Conservation (phyloP, 2,113 vertebrate genomes). For the Etia nguti region DNA sequence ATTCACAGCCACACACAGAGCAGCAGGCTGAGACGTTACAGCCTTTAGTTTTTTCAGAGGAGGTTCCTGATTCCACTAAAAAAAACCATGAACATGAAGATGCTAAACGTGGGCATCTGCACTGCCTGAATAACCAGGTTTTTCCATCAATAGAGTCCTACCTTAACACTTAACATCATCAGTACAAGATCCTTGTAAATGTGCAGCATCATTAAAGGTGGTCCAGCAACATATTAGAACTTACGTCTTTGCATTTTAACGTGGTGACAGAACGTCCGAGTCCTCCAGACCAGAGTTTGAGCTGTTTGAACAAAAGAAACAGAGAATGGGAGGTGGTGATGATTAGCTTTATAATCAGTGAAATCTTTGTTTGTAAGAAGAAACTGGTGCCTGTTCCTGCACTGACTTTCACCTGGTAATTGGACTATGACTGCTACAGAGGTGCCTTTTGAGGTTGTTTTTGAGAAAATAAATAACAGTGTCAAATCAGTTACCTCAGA, state of each 20-base stretch:
- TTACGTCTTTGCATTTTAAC: constrained; percentile 54
- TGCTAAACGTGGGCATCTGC: neutral
- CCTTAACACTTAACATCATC: neutral
- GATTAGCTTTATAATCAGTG: neutral
- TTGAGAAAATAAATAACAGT: neutral
- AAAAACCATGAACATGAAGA: neutral
- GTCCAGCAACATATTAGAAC: neutral
- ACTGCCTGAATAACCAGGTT: neutral
- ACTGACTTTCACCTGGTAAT: neutral
- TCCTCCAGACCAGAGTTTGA: constrained; percentile 82
- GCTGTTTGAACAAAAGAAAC: constrained; percentile 56
- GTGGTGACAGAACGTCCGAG: constrained; percentile 66
- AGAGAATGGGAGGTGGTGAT: neutral
- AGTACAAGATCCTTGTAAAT: neutral
- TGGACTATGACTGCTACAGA: neutral
- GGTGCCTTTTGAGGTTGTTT: neutral
- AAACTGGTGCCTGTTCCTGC: neutral
- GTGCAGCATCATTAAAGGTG: neutral
- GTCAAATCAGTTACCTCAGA: neutral
- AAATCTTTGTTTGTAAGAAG: neutral
- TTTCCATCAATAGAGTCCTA: neutral
- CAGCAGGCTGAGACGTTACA: constrained; percentile 41
- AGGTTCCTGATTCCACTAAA: constrained; percentile 1
- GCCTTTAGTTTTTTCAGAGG: constrained; percentile 25
- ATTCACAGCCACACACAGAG: constrained; percentile 75